Evolutionary conservation across 2,888 invertebrate species (phyloP), one percentile per base, ranked within the genome.

Genomic region (Leptopterna dolabrata): DNA sequence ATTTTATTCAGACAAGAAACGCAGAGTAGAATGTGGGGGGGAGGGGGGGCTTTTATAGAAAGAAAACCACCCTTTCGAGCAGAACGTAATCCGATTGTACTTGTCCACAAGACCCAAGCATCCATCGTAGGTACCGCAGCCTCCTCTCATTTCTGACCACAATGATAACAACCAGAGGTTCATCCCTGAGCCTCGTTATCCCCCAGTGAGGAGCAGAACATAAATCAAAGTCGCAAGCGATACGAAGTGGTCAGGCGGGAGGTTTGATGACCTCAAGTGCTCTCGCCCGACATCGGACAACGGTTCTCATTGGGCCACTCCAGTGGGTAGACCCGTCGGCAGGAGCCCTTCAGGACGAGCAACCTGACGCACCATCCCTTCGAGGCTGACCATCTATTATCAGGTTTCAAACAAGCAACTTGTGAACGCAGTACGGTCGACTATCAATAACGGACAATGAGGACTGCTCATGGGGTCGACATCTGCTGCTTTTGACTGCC

Each of bases 241-340:
- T 63, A 63, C 63, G 6, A 13, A 63, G 63, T 63, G 63, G 63
- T 13, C 2, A 36, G 7, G 36, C 36, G 36, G 36, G 36, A 14
- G 47, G 63, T 63, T 63, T 63, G 24, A 63, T 27, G 63, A 63
- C 27, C 63, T 63, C 24, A 19, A 63, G 63, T 11, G 63, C 63
- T 24, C 63, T 63, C 63, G 63, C 6, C n/a, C n/a, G 51, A 51
- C n/a, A n/a, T 4, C 63, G 63, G 63, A 63, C 63, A 63, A 63
- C 24, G 63, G 63, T 63, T 63, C 63, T 63, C 63, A 63, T 63
- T 63, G 63, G n/a, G 63, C 63, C 63, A 63, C 63, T 63, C n/a
- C 63, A 63, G 63, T 63, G 24, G 63, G 24, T 51, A 63, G 24
- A 24, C 7, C 63, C 24, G 24, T 11, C 11, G 27, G 9, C 24